A percentile compares a stretch with the other conserved stretches of the same genome.
phyloP scores from a whole-genome alignment of 2,113 vertebrate genomes.

The Tapirus terrestris region DNA sequence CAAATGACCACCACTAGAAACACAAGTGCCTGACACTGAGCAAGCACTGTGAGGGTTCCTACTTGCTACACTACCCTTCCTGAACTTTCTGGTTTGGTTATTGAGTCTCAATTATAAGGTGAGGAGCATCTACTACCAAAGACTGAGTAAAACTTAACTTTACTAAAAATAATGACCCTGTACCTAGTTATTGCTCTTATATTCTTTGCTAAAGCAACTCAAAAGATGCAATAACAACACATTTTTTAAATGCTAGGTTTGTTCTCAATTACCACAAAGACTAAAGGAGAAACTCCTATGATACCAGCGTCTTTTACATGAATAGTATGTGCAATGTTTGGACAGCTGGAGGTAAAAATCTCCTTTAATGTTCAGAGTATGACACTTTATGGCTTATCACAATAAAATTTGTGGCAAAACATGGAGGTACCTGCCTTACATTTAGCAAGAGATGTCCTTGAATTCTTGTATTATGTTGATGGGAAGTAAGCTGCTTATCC shows the following conservation, averaged over 20 bases:
- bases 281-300: background rate
- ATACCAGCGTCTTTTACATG: background rate
- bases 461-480: background rate
- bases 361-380: background rate
- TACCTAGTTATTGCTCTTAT: background rate
- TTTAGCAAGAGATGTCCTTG: background rate
- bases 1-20: background rate
- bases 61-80: background rate
- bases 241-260: conserved; percentile 35
- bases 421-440: background rate
- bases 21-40: background rate
- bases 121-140: background rate
- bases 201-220: background rate
- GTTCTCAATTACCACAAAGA: conserved; percentile 31
- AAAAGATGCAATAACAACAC: conserved; percentile 18
- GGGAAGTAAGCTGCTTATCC: background rate
- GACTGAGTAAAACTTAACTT: conserved; percentile 22
- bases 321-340: background rate
- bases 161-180: background rate
- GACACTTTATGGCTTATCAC: background rate
- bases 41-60: background rate
- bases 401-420: background rate
- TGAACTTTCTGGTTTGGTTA: background rate
- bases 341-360: background rate
- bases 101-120: background rate